phyloP scores from a whole-genome alignment of 23 tunicate species.

The Styela plicata region DNA sequence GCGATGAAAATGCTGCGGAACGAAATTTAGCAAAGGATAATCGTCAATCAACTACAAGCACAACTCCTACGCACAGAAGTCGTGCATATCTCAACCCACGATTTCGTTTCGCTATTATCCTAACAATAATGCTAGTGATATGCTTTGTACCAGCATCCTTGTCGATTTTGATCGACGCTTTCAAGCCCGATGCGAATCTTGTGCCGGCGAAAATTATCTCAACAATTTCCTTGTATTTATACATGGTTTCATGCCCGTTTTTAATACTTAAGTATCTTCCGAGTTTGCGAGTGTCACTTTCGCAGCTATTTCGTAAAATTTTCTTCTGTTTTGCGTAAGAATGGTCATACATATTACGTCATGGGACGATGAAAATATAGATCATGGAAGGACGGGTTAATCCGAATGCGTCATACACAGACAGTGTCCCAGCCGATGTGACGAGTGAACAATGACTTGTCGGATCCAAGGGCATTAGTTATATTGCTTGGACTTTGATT shows the following conservation, averaged over 20 bases:
- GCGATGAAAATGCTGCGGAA: not conserved
- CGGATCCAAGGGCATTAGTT: too few species aligned
- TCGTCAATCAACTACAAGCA: not conserved
- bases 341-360: too few species aligned
- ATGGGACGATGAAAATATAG: too few species aligned
- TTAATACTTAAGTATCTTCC: constrained; percentile 6
- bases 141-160: not conserved
- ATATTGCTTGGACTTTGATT: too few species aligned
- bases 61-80: not conserved
- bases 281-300: not conserved
- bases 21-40: not conserved
- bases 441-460: too few species aligned
- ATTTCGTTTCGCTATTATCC: constrained; percentile 5
- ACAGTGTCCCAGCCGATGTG: too few species aligned
- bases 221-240: not conserved
- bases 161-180: not conserved
- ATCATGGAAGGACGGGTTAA: too few species aligned
- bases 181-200: not conserved
- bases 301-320: not conserved
- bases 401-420: too few species aligned
- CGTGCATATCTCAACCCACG: not conserved
- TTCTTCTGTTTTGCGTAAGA: not conserved
- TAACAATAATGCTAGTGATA: not conserved
- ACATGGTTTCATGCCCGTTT: not conserved
- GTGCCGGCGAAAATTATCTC: not conserved